A percentile compares a stretch with the other conserved stretches of the same genome.
Evolutionary conservation across 2,797 vertebrate species (phyloP).

Genomic region (Oreochromis grahami): DNA sequence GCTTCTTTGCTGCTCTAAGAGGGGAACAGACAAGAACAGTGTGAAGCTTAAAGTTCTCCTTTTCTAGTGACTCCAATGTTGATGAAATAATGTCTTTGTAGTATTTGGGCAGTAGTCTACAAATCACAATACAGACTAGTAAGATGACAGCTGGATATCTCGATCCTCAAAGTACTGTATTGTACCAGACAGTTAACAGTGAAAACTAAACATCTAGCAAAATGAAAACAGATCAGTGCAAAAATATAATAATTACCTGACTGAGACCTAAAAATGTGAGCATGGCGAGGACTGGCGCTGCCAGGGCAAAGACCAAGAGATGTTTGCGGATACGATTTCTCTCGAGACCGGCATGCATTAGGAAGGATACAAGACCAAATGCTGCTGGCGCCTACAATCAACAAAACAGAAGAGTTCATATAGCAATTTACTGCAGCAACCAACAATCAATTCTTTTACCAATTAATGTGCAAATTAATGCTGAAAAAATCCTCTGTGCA

Average conservation of each 20-base stretch:
- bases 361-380: slow-evolving; percentile 95
- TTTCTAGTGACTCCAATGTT: background rate
- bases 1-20: slow-evolving; percentile 97
- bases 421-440: background rate
- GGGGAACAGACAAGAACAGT: background rate
- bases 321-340: slow-evolving; percentile 97
- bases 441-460: background rate
- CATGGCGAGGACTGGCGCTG: slow-evolving; percentile 93
- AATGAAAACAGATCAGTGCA: background rate
- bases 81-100: background rate
- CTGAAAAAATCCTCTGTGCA: background rate
- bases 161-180: background rate
- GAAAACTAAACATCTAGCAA: background rate
- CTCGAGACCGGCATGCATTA: slow-evolving; percentile 97
- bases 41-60: background rate
- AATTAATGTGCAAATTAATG: background rate
- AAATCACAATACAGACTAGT: background rate
- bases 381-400: slow-evolving; percentile 90
- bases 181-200: background rate
- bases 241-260: slow-evolving; percentile 79
- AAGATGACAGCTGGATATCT: background rate
- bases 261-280: slow-evolving; percentile 94
- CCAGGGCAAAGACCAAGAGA: slow-evolving; percentile 92
- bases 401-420: background rate
- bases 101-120: background rate